phyloP scores from a whole-genome alignment of 2,113 vertebrate species.

The Syrmaticus mikado region DNA sequence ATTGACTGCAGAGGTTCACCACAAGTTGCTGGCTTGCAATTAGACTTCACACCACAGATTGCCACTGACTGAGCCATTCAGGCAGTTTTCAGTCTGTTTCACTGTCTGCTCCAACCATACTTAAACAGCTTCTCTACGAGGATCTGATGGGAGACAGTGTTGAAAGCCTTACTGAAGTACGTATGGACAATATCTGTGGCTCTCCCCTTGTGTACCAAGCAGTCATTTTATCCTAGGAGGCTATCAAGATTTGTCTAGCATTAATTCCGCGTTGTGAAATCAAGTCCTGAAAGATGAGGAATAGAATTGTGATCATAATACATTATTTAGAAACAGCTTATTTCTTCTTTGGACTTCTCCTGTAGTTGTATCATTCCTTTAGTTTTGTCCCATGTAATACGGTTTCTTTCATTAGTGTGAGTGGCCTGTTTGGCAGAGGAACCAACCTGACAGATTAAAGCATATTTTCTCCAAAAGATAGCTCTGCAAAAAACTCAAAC shows the following conservation, averaged over 20 bases:
- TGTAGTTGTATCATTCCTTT: neutral
- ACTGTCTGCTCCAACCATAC: neutral
- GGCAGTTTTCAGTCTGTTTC: neutral
- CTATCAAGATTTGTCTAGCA: neutral
- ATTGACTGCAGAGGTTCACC: neutral
- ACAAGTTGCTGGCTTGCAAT: neutral
- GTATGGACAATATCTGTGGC: neutral
- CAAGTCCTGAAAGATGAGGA: neutral
- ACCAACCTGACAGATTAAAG: neutral
- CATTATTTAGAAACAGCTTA: neutral
- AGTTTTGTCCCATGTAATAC: neutral
- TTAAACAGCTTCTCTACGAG: neutral
- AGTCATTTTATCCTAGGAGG: neutral
- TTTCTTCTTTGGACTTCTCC: neutral
- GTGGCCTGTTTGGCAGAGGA: neutral
- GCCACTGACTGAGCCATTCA: neutral
- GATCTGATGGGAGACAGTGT: neutral
- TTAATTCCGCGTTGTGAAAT: neutral
- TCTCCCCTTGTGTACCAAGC: neutral
- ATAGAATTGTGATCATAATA: neutral
- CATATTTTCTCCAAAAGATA: neutral
- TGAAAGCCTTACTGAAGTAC: neutral
- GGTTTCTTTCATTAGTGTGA: neutral
- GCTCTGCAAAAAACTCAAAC: neutral
- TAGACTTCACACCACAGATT: neutral